phyloP scores from a whole-genome alignment of 2,797 vertebrate genomes.

The Muscicapa comitata region DNA sequence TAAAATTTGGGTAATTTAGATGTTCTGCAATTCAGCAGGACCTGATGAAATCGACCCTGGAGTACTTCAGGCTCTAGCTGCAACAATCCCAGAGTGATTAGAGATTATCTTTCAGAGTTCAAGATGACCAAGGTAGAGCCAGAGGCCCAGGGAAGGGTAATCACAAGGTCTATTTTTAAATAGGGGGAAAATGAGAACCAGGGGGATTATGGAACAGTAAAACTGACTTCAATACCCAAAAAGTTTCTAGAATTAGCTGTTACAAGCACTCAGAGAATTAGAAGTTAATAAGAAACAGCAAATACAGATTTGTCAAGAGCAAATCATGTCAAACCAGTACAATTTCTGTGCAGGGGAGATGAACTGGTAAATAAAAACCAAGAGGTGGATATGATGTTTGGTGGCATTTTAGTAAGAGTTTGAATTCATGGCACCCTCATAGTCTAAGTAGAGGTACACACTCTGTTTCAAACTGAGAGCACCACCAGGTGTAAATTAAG shows the following conservation, averaged over 20 bases:
- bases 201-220: constrained; percentile 57
- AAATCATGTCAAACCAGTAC: constrained; percentile 18
- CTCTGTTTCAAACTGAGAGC: neutral
- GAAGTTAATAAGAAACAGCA: constrained; percentile 72
- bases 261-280: constrained; percentile 65
- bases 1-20: constrained; percentile 31
- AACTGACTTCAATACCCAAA: constrained; percentile 43
- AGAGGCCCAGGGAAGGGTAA: constrained; percentile 58
- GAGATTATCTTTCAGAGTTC: constrained; percentile 58
- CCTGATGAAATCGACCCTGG: constrained; percentile 49
- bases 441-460: accelerated
- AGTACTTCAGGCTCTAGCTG: constrained; percentile 16
- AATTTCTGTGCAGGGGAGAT: neutral
- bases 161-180: constrained; percentile 44
- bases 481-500: neutral
- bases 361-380: neutral
- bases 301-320: constrained; percentile 64
- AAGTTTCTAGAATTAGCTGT: constrained; percentile 70
- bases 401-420: neutral
- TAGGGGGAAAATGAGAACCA: constrained; percentile 45
- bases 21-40: constrained; percentile 44
- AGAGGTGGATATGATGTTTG: neutral
- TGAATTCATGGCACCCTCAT: neutral
- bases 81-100: constrained; percentile 23
- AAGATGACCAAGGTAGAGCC: constrained; percentile 53